These are phyloP conservation scores for Dryococelus australis DNA, from an alignment of 2,888 invertebrate species.

Conservation along the genomic window DNA sequence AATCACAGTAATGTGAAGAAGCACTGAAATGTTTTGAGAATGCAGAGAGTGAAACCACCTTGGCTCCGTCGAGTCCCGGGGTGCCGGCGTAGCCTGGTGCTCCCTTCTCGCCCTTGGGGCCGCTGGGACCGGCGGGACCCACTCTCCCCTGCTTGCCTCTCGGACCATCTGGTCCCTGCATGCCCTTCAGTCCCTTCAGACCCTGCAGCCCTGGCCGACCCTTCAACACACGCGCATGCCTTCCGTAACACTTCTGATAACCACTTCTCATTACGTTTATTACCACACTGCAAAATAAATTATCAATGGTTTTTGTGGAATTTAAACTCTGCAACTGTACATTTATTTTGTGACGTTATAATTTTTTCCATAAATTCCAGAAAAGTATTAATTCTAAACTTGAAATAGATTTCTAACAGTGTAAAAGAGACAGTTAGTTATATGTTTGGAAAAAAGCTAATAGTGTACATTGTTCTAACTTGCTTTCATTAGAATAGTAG, in stretches of 20 bases:
- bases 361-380: no score
- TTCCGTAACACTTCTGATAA: no score
- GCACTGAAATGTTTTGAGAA: no score
- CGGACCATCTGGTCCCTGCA: slow-evolving; percentile 74
- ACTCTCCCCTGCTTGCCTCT: slow-evolving; percentile 65
- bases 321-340: background rate
- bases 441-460: no score
- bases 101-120: slow-evolving; percentile 87
- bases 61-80: slow-evolving; percentile 73
- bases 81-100: slow-evolving; percentile 79
- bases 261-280: no score
- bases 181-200: slow-evolving; percentile 67
- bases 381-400: no score
- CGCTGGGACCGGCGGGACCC: slow-evolving; percentile 67
- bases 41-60: slow-evolving; percentile 54
- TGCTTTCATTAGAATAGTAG: no score
- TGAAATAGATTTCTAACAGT: no score
- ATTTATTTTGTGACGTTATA: background rate
- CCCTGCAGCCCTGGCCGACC: slow-evolving; percentile 57
- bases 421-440: no score
- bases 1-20: no score
- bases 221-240: slow-evolving; percentile 42
- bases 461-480: no score
- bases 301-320: background rate
- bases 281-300: background rate